A percentile compares a stretch with the other conserved stretches of the same genome.
phyloP scores from a whole-genome alignment of 1,140 invertebrate genomes.

The Solenopsis fugax region DNA sequence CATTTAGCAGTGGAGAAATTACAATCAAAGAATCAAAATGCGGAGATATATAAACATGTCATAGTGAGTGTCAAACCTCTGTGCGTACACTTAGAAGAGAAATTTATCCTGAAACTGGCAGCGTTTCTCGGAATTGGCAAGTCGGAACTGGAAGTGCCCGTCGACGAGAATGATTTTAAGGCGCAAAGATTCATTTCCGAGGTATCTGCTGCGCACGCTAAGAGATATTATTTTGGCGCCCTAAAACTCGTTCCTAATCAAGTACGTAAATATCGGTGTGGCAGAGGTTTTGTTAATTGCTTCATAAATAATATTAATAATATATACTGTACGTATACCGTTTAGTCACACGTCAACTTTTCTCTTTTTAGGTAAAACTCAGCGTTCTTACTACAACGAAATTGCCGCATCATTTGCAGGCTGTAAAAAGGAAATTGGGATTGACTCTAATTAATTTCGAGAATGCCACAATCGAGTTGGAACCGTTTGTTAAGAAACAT shows the following conservation, averaged over 20 bases:
- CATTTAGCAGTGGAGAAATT: slow-evolving; percentile 90
- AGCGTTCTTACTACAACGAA: slow-evolving; percentile 95
- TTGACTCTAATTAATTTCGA: slow-evolving; percentile 98
- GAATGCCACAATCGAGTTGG: slow-evolving; percentile 97
- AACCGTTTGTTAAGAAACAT: slow-evolving; percentile 94
- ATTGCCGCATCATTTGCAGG: slow-evolving; percentile 91
- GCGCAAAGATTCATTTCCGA: slow-evolving; percentile 92
- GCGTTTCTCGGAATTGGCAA: slow-evolving; percentile 89
- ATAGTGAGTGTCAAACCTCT: slow-evolving; percentile 94
- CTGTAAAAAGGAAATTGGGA: slow-evolving; percentile 94
- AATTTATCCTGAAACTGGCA: slow-evolving; percentile 94
- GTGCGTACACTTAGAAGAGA: slow-evolving; percentile 95
- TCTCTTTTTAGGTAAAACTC: slow-evolving; percentile 89
- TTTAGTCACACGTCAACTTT: slow-evolving; percentile 20
- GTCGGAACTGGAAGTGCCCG: slow-evolving; percentile 81
- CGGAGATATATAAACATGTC: slow-evolving; percentile 91
- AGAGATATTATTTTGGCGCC: slow-evolving; percentile 96
- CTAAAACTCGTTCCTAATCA: slow-evolving; percentile 93
- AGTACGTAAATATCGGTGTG: slow-evolving; percentile 79
- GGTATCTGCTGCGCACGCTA: slow-evolving; percentile 92
- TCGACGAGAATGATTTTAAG: slow-evolving; percentile 92
- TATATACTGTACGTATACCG: no score
- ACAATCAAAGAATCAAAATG: slow-evolving; percentile 91
- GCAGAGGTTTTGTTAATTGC: neutral
- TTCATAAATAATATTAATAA: slow-evolving; percentile 6